Evolutionary conservation across 1,140 invertebrate species (phyloP), one percentile per base, ranked within the genome.

Genomic region (Drosophila malerkotliana): DNA sequence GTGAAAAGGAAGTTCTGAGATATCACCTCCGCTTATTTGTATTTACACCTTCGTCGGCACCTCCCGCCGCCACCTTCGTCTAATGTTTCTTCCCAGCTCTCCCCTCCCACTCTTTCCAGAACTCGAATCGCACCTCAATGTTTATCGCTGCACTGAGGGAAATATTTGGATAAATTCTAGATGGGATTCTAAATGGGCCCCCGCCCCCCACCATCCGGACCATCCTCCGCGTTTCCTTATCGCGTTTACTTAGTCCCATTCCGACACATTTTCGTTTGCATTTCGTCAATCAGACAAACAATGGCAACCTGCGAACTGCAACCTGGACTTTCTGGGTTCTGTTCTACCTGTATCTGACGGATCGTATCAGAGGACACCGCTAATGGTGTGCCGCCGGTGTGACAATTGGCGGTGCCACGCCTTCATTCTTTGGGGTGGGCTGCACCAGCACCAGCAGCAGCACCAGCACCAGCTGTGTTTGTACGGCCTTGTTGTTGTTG

Each of bases 21-120:
- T 88, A 88, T 88, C 83, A 88, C 83, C 83, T 88, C 83, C 83
- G 79, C 83, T 88, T 88, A 88, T 88, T 88, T 88, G 83, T 88
- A 88, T 88, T 84, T 83, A 88, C 83, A 88, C 83, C 83, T 88
- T 81, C 64, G 77, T 67, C 60, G 47, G 37, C 57, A 77, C 57
- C 79, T 59, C 58, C 72, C 77, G 52, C 61, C 58, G 53, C 56
- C 61, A 47, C 39, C 24, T 60, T 51, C 68, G 18, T 18, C 18
- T 18, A 18, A 18, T 18, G 18, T 18, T 18, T 18, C 18, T 18
- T 18, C 18, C 18, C 18, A 18, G 18, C 18, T 18, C 18, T 1
- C 18, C 18, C 18, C 18, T 18, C 18, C 18, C 18, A 18, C 18
- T 18, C 18, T 18, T 18, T 18, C 18, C 18, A 18, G 18, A 18